phyloP scores from a whole-genome alignment of 2,113 vertebrate species.

The Aix galericulata region DNA sequence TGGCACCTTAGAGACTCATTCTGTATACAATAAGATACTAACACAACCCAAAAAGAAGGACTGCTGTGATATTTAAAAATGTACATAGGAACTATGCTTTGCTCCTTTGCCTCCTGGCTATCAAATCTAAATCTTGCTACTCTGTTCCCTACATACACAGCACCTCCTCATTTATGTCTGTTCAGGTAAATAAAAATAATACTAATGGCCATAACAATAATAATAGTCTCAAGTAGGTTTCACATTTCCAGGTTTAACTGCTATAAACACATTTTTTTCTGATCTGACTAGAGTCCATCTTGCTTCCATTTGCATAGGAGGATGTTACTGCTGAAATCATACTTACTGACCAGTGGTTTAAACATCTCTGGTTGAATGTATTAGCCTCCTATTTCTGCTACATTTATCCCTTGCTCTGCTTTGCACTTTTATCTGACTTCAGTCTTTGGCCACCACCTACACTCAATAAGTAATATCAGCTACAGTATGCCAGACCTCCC shows the following conservation, averaged over 20 bases:
- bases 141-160: not conserved
- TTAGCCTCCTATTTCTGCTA: not conserved
- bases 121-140: not conserved
- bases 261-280: not conserved
- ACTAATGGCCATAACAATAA: not conserved
- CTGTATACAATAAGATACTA: not conserved
- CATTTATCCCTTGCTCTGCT: not conserved
- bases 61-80: not conserved
- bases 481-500: not conserved
- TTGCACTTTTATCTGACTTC: not conserved
- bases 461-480: accelerated
- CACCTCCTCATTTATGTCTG: not conserved
- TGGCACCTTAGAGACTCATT: not conserved
- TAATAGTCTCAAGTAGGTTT: not conserved
- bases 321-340: not conserved
- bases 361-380: not conserved
- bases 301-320: not conserved
- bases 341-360: not conserved
- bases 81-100: not conserved
- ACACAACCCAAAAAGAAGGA: not conserved
- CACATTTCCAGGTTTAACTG: not conserved
- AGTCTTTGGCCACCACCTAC: not conserved
- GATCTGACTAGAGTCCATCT: not conserved
- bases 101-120: not conserved
- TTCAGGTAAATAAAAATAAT: not conserved